Evolutionary conservation across 2,797 vertebrate genomes (phyloP).

Genomic region (Paramormyrops hopkinsi): DNA sequence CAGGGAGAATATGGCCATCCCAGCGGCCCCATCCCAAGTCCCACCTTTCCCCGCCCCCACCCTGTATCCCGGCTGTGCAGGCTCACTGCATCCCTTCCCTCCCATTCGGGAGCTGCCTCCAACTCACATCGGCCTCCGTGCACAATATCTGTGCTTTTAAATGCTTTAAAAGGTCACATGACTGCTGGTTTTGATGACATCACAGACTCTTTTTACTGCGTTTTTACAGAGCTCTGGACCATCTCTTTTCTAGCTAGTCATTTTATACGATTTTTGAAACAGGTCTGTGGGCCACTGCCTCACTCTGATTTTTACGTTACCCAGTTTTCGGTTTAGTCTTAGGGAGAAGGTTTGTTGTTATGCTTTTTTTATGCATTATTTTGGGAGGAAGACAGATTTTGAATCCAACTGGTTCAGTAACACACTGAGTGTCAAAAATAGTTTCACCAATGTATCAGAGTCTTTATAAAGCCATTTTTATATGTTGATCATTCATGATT

Average conservation of each 20-base stretch:
- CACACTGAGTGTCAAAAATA: constrained; percentile 57
- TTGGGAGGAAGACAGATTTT: constrained; percentile 49
- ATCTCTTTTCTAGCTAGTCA: constrained; percentile 66
- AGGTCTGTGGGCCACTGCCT: constrained; percentile 53
- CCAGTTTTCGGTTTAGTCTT: constrained; percentile 36
- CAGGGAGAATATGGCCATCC: constrained; percentile 22
- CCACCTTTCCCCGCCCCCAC: not conserved
- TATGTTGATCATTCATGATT: constrained; percentile 36
- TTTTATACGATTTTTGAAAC: constrained; percentile 71
- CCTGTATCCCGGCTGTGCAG: not conserved
- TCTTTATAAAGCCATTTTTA: constrained; percentile 54
- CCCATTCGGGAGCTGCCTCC: constrained; percentile 1
- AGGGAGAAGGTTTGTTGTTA: constrained; percentile 35
- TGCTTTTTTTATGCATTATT: not conserved
- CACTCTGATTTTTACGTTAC: constrained; percentile 51
- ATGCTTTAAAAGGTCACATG: constrained; percentile 63
- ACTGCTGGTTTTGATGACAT: constrained; percentile 68
- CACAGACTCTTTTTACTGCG: constrained; percentile 64
- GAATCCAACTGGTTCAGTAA: constrained; percentile 37
- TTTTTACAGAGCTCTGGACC: constrained; percentile 67
- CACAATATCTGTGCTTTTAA: constrained; percentile 67
- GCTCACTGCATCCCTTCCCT: not conserved
- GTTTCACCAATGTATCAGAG: constrained; percentile 42
- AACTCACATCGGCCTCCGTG: constrained; percentile 52
- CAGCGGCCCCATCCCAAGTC: not conserved